These are phyloP conservation scores for Eupsilia transversa DNA, from an alignment of 2,888 invertebrate genomes.

Conservation along the genomic window DNA sequence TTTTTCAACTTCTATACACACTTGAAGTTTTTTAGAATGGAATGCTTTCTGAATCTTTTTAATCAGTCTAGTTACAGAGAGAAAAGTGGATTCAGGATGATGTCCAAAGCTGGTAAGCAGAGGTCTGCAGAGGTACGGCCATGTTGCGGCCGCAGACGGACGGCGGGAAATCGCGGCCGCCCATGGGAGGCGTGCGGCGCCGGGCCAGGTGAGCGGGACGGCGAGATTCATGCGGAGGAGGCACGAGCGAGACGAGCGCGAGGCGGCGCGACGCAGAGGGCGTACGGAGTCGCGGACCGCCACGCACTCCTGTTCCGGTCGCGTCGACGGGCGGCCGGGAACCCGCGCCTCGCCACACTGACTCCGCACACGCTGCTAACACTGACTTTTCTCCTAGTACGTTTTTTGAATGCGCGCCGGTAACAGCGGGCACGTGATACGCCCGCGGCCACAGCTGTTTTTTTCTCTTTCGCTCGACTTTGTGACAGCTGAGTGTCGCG, in stretches of 20 bases:
- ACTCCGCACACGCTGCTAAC: constrained; percentile 82
- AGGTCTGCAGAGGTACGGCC: constrained; percentile 84
- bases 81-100: constrained; percentile 69
- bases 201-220: constrained; percentile 80
- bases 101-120: constrained; percentile 78
- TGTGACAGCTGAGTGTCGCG: constrained; percentile 86
- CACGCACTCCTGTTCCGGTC: constrained; percentile 90
- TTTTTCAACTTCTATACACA: constrained; percentile 2
- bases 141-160: constrained; percentile 85
- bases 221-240: constrained; percentile 69
- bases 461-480: constrained; percentile 87
- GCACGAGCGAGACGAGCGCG: constrained; percentile 83
- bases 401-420: constrained; percentile 88
- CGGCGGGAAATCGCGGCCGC: constrained; percentile 90
- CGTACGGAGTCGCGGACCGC: constrained; percentile 88
- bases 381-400: constrained; percentile 86
- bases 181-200: constrained; percentile 89
- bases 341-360: constrained; percentile 88
- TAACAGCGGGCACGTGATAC: constrained; percentile 88
- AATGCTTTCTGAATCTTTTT: neutral
- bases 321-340: constrained; percentile 90
- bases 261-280: constrained; percentile 91
- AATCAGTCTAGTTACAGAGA: constrained; percentile 1
- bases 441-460: constrained; percentile 86
- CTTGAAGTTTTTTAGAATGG: neutral